Percentiles rank a stretch among this genome's conserved stretches.
Conservation (phyloP, 2,888 invertebrate genomes). For the Lasioglossum zephyrum region DNA sequence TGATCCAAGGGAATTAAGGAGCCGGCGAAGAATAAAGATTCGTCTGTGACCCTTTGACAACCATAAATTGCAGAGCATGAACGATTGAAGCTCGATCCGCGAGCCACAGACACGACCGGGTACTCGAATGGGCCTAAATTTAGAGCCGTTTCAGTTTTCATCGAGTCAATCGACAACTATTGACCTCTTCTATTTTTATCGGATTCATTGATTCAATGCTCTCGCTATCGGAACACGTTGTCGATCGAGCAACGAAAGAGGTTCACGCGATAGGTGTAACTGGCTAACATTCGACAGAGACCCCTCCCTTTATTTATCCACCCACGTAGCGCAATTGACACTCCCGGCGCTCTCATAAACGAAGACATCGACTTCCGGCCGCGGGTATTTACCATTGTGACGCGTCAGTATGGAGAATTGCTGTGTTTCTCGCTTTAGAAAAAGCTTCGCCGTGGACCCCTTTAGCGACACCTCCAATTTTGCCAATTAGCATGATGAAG, state of each 20-base stretch:
- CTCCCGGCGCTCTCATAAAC: conserved; percentile 40
- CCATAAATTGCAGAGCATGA: neutral
- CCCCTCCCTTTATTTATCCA: conserved; percentile 56
- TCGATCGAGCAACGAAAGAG: neutral
- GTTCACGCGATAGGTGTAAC: conserved; percentile 21
- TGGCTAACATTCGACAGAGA: neutral
- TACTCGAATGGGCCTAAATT: neutral
- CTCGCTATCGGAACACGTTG: neutral
- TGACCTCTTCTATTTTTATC: conserved; percentile 1
- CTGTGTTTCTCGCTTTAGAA: neutral
- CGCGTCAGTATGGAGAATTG: conserved; percentile 21
- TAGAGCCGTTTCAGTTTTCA: neutral
- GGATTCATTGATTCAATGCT: neutral
- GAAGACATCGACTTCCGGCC: conserved; percentile 51
- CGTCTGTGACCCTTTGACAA: conserved; percentile 22
- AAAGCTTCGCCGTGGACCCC: neutral
- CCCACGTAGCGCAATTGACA: conserved; percentile 52
- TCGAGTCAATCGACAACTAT: neutral
- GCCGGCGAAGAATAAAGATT: conserved; percentile 52
- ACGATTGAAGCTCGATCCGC: neutral
- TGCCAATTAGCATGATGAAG: neutral
- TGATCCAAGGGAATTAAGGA: conserved; percentile 59
- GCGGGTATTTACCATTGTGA: conserved; percentile 39
- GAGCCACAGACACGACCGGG: neutral
- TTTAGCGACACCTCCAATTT: neutral